Evolutionary conservation across 2,113 vertebrate species (phyloP).

Genomic region (Pelobates fuscus): DNA sequence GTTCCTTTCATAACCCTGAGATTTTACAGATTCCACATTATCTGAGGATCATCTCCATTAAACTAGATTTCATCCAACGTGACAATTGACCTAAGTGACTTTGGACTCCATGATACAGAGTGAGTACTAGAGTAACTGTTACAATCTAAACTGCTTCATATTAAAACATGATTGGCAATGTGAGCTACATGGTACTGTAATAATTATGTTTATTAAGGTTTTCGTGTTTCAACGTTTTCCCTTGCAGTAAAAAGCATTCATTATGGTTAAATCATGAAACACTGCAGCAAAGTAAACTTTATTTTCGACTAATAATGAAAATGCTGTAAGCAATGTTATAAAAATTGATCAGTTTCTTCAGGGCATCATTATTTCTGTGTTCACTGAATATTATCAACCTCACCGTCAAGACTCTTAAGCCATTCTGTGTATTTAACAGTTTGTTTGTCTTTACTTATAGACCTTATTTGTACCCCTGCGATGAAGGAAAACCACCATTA

Average conservation of each 20-base stretch:
- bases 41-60: too few relatives aligned
- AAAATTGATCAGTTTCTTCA: constrained; percentile 27
- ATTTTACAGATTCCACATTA: too few relatives aligned
- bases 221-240: not conserved
- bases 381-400: constrained; percentile 6
- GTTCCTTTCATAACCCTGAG: too few relatives aligned
- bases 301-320: constrained; percentile 39
- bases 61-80: too few relatives aligned
- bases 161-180: constrained; percentile 25
- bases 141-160: too few relatives aligned
- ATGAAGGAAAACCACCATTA: not conserved
- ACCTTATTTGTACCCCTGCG: not conserved
- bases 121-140: too few relatives aligned
- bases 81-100: too few relatives aligned
- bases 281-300: not conserved
- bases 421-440: not conserved
- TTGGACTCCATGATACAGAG: too few relatives aligned
- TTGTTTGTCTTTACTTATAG: constrained; percentile 2
- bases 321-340: constrained; percentile 17
- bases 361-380: constrained; percentile 17
- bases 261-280: constrained; percentile 20
- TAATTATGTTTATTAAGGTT: not conserved
- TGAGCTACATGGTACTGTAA: not conserved
- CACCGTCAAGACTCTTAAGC: not conserved
- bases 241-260: constrained; percentile 11